Evolutionary conservation across 1,140 invertebrate genomes (phyloP), one percentile per base, ranked within the genome.

Genomic region (Eupristina koningsbergeri): DNA sequence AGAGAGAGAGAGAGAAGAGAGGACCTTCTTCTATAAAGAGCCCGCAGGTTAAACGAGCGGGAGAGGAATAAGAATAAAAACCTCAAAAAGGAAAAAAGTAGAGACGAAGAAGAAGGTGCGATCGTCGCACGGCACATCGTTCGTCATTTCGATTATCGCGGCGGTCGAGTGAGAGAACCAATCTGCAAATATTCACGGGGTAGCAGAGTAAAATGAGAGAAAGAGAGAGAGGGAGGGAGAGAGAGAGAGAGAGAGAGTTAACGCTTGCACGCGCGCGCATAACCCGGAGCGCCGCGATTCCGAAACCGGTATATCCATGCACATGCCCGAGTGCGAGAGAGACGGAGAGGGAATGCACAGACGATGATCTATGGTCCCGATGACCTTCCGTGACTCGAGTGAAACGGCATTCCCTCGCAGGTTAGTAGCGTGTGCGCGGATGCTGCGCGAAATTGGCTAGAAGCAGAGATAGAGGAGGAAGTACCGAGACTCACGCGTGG

Each of bases 401-500:
- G 53, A 75, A 74, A 74, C 71, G 80, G 85, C 86, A 86, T 88
- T 86, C 86, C 84, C 85, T 84, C 75, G 86, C 84, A 85, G 86
- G 86, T 88, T 86, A 87, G 88, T 86, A 87, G 85, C 86, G 84
- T 83, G 85, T 85, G 86, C 53, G 82, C 79, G 85, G 76, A 86
- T 86, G 86, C 89, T 90, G 88, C 89, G 90, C 89, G 89, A 91
- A 90, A 91, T 91, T 88, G 88, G 86, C 83, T 86, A 67, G 82
- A 80, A 79, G 69, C 67, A 41, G 19, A 41, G 9, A 71, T 7
- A 36, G 15, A 85, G 69, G 79, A 74, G 80, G 45, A 45, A 61
- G n/a, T 58, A 58, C 26, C 41, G 67, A 81, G 41, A 71, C 67
- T 36, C 26, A 79, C 31, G 36, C 36, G 22, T n/a, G n/a, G 26